Base-by-base conservation (phyloP, 2,888 invertebrate species). In the Campoplex capitator region DNA sequence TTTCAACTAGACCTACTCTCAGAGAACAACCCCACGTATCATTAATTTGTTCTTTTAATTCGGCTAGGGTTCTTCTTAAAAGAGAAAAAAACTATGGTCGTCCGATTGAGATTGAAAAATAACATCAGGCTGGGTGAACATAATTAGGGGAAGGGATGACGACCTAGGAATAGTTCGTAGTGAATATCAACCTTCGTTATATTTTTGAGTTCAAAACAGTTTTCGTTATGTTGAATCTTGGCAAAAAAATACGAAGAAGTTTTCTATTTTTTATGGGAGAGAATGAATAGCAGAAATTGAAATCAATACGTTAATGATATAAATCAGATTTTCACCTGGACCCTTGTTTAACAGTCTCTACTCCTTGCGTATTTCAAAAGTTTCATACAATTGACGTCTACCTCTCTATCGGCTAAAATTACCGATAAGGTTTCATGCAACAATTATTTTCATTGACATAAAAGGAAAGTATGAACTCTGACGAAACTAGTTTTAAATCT, bases 1-100 rank as follows among this genome's bases (percentile, higher is more conserved):
- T 62, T 62, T 28, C 32, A 62, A 16, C 7, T 32, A 16, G 32
- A 32, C 32, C 9, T 32, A 16, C 62, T 32, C 28, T 32, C 32
- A 16, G 32, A 32, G 62, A 62, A 16, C 28, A 62, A 32, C 32
- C 62, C 13, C 32, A 62, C 62, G 32, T 32, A 7, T 16, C 62
- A 62, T 62, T 62, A 62, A 62, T 62, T 62, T 62, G 32, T 16
- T 6, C 62, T 62, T 16, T 32, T 62, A 16, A 62, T 62, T 62
- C 62, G 32, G 6, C 6, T 3, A 16, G 32, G 4, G 16, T 16
- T 62, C 32, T 32, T 62, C 16, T 28, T 32, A 32, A 16, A 32
- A 6, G 16, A 32, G 32, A 23, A 13, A 32, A 32, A 62, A 32
- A 62, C 11, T 1, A 62, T 16, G 62, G 9, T 62, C 32, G 32